Percentiles rank a stretch among this genome's conserved stretches.
Evolutionary conservation across 2,888 invertebrate genomes (phyloP).

Genomic region (Beris chalybata): DNA sequence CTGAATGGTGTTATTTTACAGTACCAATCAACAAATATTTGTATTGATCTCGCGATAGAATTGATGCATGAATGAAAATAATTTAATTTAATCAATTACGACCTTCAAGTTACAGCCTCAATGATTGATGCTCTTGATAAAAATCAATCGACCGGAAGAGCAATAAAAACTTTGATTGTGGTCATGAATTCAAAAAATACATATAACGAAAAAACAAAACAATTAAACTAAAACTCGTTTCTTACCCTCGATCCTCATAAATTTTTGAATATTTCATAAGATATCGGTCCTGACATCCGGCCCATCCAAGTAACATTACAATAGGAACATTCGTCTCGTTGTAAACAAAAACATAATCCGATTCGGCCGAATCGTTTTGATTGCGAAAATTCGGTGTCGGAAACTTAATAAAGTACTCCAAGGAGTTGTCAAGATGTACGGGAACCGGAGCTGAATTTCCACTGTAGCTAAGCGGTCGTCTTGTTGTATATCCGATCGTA

Average conservation of each 20-base stretch:
- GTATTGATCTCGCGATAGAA: too few species aligned
- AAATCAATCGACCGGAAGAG: conserved; percentile 5
- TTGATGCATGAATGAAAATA: too few species aligned
- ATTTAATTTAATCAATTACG: too few species aligned
- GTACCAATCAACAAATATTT: too few species aligned
- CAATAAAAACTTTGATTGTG: background rate
- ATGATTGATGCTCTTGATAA: background rate
- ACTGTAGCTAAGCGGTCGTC: conserved; percentile 10
- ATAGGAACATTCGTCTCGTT: conserved; percentile 68
- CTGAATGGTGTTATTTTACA: too few species aligned
- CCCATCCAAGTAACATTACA: conserved; percentile 76
- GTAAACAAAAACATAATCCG: conserved; percentile 62
- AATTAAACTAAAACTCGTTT: conserved; percentile 15
- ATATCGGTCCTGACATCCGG: conserved; percentile 76
- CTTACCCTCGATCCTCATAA: conserved; percentile 74
- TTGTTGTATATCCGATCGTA: conserved; percentile 6
- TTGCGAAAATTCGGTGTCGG: conserved; percentile 60
- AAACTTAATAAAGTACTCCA: conserved; percentile 67
- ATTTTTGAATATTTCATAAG: conserved; percentile 77
- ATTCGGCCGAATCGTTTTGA: conserved; percentile 48
- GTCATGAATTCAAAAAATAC: too few species aligned
- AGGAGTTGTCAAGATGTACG: conserved; percentile 52
- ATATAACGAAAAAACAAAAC: too few species aligned
- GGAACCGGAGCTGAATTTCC: too few species aligned
- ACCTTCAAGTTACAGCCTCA: too few species aligned